A percentile compares a stretch with the other conserved stretches of the same genome.
Evolutionary conservation across 2,113 vertebrate species (phyloP).

Genomic region (Saimiri boliviensis): DNA sequence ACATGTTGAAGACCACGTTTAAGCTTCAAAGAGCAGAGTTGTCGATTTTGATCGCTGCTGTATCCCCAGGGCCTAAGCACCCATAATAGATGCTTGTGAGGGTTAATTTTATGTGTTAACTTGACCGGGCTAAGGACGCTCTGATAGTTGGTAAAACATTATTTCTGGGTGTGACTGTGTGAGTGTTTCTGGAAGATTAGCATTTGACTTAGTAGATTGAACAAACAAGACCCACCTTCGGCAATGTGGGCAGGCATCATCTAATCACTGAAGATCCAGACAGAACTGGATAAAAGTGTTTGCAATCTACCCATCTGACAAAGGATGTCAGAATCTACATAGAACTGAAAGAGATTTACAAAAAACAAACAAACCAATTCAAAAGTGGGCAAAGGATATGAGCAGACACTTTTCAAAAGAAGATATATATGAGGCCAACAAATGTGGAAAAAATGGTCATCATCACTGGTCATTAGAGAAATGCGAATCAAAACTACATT

Average conservation of each 20-base stretch:
- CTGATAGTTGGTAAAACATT: no score
- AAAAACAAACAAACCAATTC: no score
- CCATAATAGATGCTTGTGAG: background rate
- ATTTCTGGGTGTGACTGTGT: background rate
- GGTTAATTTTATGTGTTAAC: background rate
- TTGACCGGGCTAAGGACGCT: background rate
- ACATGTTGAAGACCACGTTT: background rate
- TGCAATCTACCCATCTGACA: no score
- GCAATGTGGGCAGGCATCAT: no score
- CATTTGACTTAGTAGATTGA: background rate
- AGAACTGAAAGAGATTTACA: no score
- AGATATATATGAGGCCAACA: no score
- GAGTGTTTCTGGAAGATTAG: background rate
- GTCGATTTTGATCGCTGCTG: background rate
- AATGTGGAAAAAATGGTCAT: no score
- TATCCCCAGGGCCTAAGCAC: background rate
- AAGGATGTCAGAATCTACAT: no score
- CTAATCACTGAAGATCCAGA: background rate
- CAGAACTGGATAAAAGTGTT: background rate
- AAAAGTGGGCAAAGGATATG: no score
- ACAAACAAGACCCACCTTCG: background rate
- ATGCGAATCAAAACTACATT: no score
- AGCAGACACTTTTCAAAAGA: no score
- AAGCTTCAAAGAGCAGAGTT: background rate
- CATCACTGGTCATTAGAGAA: no score